Conservation (phyloP, 2,888 invertebrate species). For the Odontocerum albicorne region DNA sequence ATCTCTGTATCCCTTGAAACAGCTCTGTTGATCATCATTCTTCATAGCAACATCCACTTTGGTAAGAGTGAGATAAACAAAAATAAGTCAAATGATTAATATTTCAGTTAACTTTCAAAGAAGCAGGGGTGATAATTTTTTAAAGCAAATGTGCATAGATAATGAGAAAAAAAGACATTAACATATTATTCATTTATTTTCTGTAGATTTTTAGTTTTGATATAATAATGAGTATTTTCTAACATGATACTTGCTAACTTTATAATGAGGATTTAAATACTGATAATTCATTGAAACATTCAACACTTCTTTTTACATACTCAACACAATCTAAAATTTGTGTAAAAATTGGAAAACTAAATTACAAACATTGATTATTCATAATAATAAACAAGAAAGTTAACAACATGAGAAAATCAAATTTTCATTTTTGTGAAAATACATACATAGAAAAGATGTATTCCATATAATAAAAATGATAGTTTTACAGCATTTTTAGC, state of each 20-base stretch:
- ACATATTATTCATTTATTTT: conserved; percentile 33
- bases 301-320: conserved; percentile 32
- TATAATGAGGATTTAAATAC: conserved; percentile 37
- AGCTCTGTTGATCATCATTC: too few relatives aligned
- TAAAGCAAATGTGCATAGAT: too few relatives aligned
- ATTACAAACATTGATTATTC: conserved; percentile 18
- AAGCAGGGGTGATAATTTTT: too few relatives aligned
- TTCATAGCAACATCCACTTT: too few relatives aligned
- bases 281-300: conserved; percentile 36
- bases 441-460: too few relatives aligned
- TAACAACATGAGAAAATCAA: not conserved
- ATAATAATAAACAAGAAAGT: conserved; percentile 1
- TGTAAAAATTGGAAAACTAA: conserved; percentile 18
- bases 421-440: too few relatives aligned
- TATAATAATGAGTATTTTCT: conserved; percentile 37
- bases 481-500: too few relatives aligned
- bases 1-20: too few relatives aligned
- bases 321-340: conserved; percentile 26
- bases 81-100: too few relatives aligned
- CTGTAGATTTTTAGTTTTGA: conserved; percentile 31
- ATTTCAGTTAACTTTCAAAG: too few relatives aligned
- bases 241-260: conserved; percentile 37
- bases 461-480: too few relatives aligned
- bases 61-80: too few relatives aligned
- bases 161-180: not conserved